Conservation (phyloP, 2,797 vertebrate genomes). For the Etheostoma perlongum region DNA sequence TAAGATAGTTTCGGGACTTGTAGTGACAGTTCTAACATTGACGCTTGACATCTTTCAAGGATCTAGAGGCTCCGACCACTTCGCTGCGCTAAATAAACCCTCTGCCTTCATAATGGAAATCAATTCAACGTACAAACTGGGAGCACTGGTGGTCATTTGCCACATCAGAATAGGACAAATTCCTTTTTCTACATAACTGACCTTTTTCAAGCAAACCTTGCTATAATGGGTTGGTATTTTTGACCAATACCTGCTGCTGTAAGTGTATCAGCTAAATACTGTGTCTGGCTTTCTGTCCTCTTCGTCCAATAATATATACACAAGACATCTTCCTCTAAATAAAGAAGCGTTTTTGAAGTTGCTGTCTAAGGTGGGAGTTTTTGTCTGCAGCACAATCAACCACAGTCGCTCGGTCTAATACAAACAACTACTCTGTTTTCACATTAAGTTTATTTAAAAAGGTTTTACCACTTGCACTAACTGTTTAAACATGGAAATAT, state of each 20-base stretch:
- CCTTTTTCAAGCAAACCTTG: conserved; percentile 24
- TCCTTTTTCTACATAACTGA: conserved; percentile 44
- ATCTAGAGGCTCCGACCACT: conserved; percentile 9
- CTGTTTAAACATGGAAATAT: conserved; percentile 13
- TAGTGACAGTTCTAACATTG: background rate
- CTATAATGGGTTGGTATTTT: conserved; percentile 40
- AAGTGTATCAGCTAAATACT: conserved; percentile 46
- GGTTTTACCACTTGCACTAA: background rate
- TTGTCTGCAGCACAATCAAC: background rate
- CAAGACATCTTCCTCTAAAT: conserved; percentile 55
- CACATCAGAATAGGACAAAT: background rate
- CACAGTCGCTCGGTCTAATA: conserved; percentile 5
- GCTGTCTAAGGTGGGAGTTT: background rate
- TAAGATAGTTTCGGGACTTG: background rate
- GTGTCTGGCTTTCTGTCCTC: conserved; percentile 30
- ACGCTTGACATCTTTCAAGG: background rate
- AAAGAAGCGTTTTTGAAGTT: conserved; percentile 67
- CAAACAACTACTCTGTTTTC: background rate
- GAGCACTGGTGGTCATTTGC: too few relatives aligned
- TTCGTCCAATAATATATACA: conserved; percentile 31
- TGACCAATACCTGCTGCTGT: conserved; percentile 63
- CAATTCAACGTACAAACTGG: background rate
- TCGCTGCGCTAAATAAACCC: conserved; percentile 28
- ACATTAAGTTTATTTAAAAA: conserved; percentile 25
- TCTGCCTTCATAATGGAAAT: conserved; percentile 23